Evolutionary conservation across 1,140 invertebrate genomes (phyloP).

Genomic region (Lepidurus couesii): DNA sequence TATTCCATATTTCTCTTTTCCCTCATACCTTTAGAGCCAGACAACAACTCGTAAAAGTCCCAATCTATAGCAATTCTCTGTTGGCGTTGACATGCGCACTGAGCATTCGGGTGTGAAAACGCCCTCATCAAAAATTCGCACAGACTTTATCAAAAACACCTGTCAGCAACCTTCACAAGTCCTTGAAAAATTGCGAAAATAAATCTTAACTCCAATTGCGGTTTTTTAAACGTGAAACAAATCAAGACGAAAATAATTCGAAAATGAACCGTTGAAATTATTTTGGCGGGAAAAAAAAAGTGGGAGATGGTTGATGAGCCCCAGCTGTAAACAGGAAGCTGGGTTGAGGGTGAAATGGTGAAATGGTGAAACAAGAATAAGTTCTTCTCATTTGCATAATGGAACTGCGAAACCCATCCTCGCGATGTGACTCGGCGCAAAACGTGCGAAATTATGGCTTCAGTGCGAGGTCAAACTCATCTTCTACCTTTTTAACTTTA

Average conservation of each 20-base stretch:
- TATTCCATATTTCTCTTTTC: neutral
- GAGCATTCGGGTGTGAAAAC: neutral
- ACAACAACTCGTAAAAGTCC: neutral
- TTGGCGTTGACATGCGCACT: neutral
- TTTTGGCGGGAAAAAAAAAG: neutral
- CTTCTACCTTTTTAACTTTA: conserved; percentile 9
- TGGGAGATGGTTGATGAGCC: neutral
- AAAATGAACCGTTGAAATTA: neutral
- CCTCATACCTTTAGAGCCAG: neutral
- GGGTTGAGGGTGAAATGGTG: neutral
- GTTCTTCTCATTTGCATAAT: neutral
- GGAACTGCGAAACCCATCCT: neutral
- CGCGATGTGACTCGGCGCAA: neutral
- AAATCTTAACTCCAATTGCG: neutral
- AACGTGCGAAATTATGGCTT: conserved; percentile 4
- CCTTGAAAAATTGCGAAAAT: too few relatives aligned
- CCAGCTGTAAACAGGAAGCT: neutral
- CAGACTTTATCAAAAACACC: neutral
- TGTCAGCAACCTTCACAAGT: neutral
- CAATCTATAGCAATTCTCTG: neutral
- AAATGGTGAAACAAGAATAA: neutral
- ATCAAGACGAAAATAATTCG: neutral
- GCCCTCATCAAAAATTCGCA: neutral
- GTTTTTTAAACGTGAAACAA: neutral
- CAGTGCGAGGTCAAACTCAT: conserved; percentile 18